Evolutionary conservation across 92 coral and sea anemone genomes (phyloP).

Genomic region (Porites rus): DNA sequence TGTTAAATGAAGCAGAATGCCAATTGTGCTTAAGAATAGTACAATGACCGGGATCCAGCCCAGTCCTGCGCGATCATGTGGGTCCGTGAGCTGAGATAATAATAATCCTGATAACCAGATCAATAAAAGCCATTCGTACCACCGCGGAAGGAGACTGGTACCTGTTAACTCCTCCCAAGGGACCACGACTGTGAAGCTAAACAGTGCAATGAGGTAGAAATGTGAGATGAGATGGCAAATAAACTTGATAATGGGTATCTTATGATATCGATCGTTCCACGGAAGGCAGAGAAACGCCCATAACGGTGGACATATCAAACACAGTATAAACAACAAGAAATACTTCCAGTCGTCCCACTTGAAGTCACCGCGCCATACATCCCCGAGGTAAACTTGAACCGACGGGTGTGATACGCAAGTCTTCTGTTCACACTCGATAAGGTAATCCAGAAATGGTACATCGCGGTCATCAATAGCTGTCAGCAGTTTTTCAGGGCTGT

Average conservation of each 20-base stretch:
- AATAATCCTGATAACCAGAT: slow-evolving; percentile 95
- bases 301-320: slow-evolving; percentile 87
- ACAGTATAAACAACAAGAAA: slow-evolving; percentile 85
- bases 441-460: slow-evolving; percentile 89
- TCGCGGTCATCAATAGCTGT: slow-evolving; percentile 94
- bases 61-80: slow-evolving; percentile 96
- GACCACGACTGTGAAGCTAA: slow-evolving; percentile 86
- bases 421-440: slow-evolving; percentile 97
- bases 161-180: slow-evolving; percentile 84
- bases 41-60: slow-evolving; percentile 97
- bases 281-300: slow-evolving; percentile 96
- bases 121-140: slow-evolving; percentile 94
- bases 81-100: slow-evolving; percentile 95
- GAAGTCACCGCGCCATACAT: slow-evolving; percentile 98
- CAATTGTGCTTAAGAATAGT: slow-evolving; percentile 80
- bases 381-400: slow-evolving; percentile 96
- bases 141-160: slow-evolving; percentile 72
- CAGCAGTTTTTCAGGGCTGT: slow-evolving; percentile 86
- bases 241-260: slow-evolving; percentile 95
- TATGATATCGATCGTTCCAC: slow-evolving; percentile 93
- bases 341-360: slow-evolving; percentile 97
- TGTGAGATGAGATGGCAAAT: slow-evolving; percentile 98
- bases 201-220: slow-evolving; percentile 85
- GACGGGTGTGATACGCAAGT: slow-evolving; percentile 95
- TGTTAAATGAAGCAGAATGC: slow-evolving; percentile 81